A percentile compares a stretch with the other conserved stretches of the same genome.
phyloP scores from a whole-genome alignment of 1,140 invertebrate species.

The Mesaphorura yosii region DNA sequence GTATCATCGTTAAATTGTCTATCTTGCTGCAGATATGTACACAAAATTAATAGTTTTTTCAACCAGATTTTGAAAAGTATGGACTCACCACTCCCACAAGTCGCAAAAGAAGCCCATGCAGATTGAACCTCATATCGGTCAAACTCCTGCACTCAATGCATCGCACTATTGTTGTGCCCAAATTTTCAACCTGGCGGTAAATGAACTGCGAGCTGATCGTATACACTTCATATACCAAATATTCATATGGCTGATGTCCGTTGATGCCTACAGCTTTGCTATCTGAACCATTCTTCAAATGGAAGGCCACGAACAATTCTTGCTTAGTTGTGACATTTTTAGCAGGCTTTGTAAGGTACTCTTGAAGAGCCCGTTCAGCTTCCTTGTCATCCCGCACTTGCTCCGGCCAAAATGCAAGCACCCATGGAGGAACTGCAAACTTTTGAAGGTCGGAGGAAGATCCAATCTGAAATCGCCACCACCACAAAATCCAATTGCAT shows the following conservation, averaged over 20 bases:
- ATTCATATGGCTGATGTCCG: not conserved
- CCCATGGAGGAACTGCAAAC: not conserved
- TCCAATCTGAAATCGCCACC: not conserved
- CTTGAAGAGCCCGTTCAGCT: not conserved
- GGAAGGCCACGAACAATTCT: not conserved
- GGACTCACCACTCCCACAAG: conserved; percentile 12
- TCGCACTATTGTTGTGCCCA: not conserved
- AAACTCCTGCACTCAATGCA: not conserved
- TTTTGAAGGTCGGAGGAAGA: not conserved
- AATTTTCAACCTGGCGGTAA: not conserved
- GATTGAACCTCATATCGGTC: not conserved
- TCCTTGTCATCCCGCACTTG: not conserved
- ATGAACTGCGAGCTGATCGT: not conserved
- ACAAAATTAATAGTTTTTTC: not conserved
- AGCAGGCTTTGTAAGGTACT: not conserved
- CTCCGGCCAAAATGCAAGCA: not conserved
- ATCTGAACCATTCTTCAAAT: not conserved
- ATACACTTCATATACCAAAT: conserved; percentile 10
- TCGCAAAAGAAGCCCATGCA: not conserved
- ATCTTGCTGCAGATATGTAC: conserved; percentile 7
- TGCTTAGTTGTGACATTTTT: not conserved
- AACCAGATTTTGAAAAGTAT: not conserved
- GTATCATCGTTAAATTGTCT: conserved; percentile 9
- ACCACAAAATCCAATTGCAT: not conserved
- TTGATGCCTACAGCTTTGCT: not conserved